Base-by-base conservation (phyloP, 1,140 invertebrate genomes). In the Drosophila punjabiensis region DNA sequence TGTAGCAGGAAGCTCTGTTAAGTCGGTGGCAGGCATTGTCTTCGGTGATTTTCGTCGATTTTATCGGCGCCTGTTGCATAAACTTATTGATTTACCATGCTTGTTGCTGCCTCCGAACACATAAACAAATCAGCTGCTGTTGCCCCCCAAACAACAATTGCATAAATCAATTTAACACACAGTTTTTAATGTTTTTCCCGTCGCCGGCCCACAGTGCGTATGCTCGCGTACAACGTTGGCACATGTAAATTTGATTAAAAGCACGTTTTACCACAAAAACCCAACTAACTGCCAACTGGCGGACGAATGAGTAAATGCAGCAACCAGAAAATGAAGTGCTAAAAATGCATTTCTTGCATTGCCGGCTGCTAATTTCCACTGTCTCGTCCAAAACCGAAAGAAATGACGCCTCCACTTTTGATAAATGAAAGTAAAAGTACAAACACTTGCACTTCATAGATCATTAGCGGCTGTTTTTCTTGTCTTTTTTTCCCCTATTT, bases 401-500 rank as follows among this genome's bases (percentile, higher is more conserved):
- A 74, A 81, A 87, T 80, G 84, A 81, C 85, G 86, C 81, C 86
- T 89, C 75, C 85, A 90, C 84, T 90, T 86, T 71, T 90, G 86
- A 86, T 90, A 90, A 82, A 90, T 90, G 86, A 90, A 90, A 90
- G 86, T 90, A 90, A 90, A 90, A 90, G 86, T 90, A 91, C 83
- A 64, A 70, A 73, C 56, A 81, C 82, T 80, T 74, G 75, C 85
- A 88, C 78, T 84, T 88, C 86, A 89, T 75, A 86, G 86, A 90
- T 90, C 86, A 90, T 90, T 90, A 90, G 86, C 87, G 86, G 75
- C 71, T 41, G 45, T 61, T 11, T 47, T 14, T 65, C 50, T 70
- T 39, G 41, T 32, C 30, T 39, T 50, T 66, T 56, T 70, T 63
- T 41, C 50, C 30, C 53, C 47, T 61, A 58, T 47, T 62, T 64